Base-by-base conservation (phyloP, 2,113 vertebrate species). In the Alexandromys fortis region DNA sequence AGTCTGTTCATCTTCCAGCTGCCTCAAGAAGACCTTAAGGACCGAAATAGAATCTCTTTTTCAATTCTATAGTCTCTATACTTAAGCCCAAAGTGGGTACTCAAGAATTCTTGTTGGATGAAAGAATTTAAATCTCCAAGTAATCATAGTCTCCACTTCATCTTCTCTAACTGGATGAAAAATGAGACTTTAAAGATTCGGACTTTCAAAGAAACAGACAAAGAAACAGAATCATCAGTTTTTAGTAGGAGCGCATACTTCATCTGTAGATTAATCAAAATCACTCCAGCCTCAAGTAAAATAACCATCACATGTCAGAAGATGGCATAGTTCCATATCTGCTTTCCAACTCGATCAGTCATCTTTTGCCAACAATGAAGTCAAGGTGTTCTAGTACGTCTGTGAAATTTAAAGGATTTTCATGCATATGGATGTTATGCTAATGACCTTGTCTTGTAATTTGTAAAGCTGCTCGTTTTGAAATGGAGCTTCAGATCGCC, bases 161-260 rank as follows among this genome's bases (percentile, higher is more conserved):
- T 83, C 76, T 78, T 90, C 91, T 86, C 38, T 67, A 47, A 79
- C 22, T 68, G 52, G n/a, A 87, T 96, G 22, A 95, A 94, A 97
- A 97, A 96, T 78, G 42, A 93, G 58, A 55, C 49, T 89, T 89
- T 68, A 65, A 83, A 83, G 10, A 94, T 89, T 45, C 45, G 24
- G 47, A 92, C 77, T 90, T 96, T 68, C 93, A 97, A 94, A 96
- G 49, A 93, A 96, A 90, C 8, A 94, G 73, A 81, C 55, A 92
- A 94, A 92, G n/a, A n/a, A n/a, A n/a, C n/a, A n/a, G n/a, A n/a
- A n/a, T n/a, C 24, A 72, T 93, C 63, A 28, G 70, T 88, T 75
- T 91, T 58, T 24, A 92, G 19, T 70, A 83, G 73, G 42, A 70
- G 61, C 47, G 72, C 42, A 52, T 52, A 87, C 0, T 94, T 93